Evolutionary conservation across 2,888 invertebrate genomes (phyloP).

Genomic region (Drosophila borborema): DNA sequence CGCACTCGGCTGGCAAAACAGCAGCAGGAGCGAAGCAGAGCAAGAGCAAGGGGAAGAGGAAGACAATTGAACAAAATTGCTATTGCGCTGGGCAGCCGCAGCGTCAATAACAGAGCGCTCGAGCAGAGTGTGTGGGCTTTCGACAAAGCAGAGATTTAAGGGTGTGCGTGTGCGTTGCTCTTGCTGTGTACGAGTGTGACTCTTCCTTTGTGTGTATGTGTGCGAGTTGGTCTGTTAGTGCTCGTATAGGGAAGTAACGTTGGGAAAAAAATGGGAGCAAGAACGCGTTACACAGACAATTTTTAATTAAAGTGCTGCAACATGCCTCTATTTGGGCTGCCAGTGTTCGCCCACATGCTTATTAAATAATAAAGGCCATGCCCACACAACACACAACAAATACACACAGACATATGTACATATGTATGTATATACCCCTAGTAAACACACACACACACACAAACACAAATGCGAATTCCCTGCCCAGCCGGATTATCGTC

Average conservation of each 20-base stretch:
- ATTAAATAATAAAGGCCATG: constrained; percentile 66
- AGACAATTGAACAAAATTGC: constrained; percentile 76
- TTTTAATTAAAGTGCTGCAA: constrained; percentile 62
- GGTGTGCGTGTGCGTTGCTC: constrained; percentile 34
- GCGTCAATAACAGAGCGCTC: constrained; percentile 62
- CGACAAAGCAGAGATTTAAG: constrained; percentile 47
- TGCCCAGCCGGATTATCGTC: constrained; percentile 14
- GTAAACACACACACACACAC: not conserved
- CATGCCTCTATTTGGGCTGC: constrained; percentile 41
- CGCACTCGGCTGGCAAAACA: constrained; percentile 22
- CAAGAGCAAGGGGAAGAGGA: constrained; percentile 60
- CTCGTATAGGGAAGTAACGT: constrained; percentile 14
- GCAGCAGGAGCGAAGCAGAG: constrained; percentile 10
- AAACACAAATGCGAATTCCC: not conserved
- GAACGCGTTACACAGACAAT: constrained; percentile 48
- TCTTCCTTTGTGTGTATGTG: not conserved
- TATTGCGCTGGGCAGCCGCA: constrained; percentile 73
- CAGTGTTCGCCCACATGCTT: constrained; percentile 61
- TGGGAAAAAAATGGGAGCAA: constrained; percentile 46
- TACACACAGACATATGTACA: constrained; percentile 16
- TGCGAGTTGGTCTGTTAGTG: constrained; percentile 4
- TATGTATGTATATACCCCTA: not conserved
- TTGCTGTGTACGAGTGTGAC: not conserved
- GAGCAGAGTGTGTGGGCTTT: constrained; percentile 30
- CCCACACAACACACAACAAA: constrained; percentile 26